A percentile compares a stretch with the other conserved stretches of the same genome.
Conservation (phyloP, 2,113 vertebrate genomes). For the Marcusenius ussheri region DNA sequence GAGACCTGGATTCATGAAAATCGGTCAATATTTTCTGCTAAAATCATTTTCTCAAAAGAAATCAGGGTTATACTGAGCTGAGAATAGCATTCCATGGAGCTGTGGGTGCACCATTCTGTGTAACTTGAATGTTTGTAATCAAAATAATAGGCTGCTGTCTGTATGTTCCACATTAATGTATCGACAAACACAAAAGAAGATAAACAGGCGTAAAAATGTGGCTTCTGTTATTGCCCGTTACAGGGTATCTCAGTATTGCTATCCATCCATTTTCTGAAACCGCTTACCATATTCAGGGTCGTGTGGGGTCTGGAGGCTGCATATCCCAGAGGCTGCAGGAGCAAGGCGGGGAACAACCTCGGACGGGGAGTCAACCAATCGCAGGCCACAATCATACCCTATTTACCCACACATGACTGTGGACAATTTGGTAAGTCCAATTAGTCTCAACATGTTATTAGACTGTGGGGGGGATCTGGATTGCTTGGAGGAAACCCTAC, state of each 20-base stretch:
- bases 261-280: too few species aligned
- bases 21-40: background rate
- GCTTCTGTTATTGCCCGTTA: background rate
- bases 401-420: too few species aligned
- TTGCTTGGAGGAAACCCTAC: too few species aligned
- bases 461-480: too few species aligned
- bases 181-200: background rate
- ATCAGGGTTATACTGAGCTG: background rate
- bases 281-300: too few species aligned
- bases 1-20: background rate
- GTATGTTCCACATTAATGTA: background rate
- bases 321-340: too few species aligned
- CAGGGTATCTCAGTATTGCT: background rate
- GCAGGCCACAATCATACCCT: too few species aligned
- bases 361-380: too few species aligned
- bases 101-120: background rate
- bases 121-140: background rate
- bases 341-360: too few species aligned
- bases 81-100: background rate
- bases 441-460: too few species aligned
- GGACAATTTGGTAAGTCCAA: too few species aligned
- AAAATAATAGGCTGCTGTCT: background rate
- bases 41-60: background rate
- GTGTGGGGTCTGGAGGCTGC: too few species aligned
- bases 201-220: background rate